Base-by-base conservation (phyloP, 2,888 invertebrate species). In the Oasisia sp. region DNA sequence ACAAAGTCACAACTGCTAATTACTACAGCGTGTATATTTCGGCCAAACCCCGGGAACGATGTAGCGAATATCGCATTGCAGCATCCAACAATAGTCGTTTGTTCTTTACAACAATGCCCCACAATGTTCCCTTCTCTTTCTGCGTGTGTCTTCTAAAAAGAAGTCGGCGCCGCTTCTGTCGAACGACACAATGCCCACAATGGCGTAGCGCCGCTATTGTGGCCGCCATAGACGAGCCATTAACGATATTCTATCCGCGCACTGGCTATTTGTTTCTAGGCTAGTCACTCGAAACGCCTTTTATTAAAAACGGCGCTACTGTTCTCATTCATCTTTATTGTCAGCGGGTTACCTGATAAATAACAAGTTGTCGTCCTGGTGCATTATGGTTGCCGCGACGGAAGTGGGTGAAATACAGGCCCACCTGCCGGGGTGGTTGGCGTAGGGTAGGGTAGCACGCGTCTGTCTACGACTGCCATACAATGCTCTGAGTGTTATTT, bases 241-340 rank as follows among this genome's bases (percentile, higher is more conserved):
- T 74, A 74, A 19, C 4, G 74, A 74, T 74, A 74, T 74, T 74
- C 74, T 74, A 74, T 74, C 74, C 74, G 74, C 74, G 74, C 74
- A n/a, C 74, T 74, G 74, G 4, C 74, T 74, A 74, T 74, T 74
- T 74, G 74, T 74, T 74, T 74, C n/a, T 74, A 74, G 74, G 27
- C 74, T 74, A 38, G 74, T 74, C 74, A 74, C 74, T 74, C 74
- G 74, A 74, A 74, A 74, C 74, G 74, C 74, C 74, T 74, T 74
- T 74, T 74, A 74, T 74, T 74, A 74, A 74, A 74, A 74, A 74
- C 74, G n/a, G 74, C 74, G 74, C 74, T 74, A 74, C 74, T 74
- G 74, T 74, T 74, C 74, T 74, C 74, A n/a, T 74, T 74, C 74
- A n/a, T 74, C 7, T 74, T 50, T 74, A 74, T 74, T 74, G 74